A percentile compares a stretch with the other conserved stretches of the same genome.
Evolutionary conservation across 2,113 vertebrate species (phyloP).

Genomic region (Urocolius indicus): DNA sequence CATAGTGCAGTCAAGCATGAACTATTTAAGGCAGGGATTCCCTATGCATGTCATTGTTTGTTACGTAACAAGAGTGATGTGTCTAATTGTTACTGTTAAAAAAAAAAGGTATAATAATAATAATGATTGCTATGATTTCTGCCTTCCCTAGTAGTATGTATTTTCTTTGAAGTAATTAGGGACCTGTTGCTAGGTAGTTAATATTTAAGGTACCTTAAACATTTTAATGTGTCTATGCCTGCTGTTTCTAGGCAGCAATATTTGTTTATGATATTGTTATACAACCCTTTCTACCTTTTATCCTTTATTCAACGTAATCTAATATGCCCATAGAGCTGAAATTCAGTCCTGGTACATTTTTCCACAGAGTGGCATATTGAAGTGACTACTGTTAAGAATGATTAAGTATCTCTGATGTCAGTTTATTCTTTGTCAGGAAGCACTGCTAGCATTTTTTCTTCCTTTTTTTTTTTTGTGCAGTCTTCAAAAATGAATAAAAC

Average conservation of each 20-base stretch:
- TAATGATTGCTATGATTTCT: neutral
- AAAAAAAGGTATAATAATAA: neutral
- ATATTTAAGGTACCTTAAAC: constrained; percentile 56
- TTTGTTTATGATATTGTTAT: constrained; percentile 63
- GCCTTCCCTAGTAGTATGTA: neutral
- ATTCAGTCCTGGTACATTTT: neutral
- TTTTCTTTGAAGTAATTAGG: constrained; percentile 52
- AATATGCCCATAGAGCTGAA: neutral
- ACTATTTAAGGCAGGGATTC: constrained; percentile 37
- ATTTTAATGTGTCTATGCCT: constrained; percentile 56
- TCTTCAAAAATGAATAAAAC: neutral
- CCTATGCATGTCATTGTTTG: neutral
- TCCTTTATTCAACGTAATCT: constrained; percentile 33
- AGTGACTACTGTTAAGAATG: neutral
- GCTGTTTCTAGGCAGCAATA: constrained; percentile 60
- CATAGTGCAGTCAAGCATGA: neutral
- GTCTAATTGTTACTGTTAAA: neutral
- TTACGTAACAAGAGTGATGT: neutral
- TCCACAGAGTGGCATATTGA: neutral
- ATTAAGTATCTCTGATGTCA: neutral
- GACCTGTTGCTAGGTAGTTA: constrained; percentile 50
- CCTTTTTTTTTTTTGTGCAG: neutral
- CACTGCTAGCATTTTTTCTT: neutral
- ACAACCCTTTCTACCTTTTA: constrained; percentile 33
- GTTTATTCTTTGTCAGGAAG: neutral